Evolutionary conservation across 2,797 vertebrate species (phyloP), one percentile per base, ranked within the genome.

Genomic region (Psittacula echo): DNA sequence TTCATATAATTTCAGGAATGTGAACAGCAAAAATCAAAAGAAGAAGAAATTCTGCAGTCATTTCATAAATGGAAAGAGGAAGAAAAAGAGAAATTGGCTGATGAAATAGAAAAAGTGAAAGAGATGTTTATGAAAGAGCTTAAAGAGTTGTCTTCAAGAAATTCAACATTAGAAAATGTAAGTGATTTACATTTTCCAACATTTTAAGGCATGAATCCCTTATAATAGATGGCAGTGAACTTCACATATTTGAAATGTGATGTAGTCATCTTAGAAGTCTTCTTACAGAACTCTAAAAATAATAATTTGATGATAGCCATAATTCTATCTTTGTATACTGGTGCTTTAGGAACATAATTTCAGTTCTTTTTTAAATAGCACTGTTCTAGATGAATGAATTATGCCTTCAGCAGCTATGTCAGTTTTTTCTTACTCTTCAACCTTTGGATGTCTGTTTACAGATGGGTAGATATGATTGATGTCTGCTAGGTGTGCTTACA

Each of bases 41-140:
- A 99, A 64, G 98, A 98, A 77, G 98, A 99, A 51, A 96, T 99
- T 95, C 95, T 97, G 62, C 98, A 98, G 84, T 98, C 98, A 34
- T 97, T 99, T 97, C 98, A 99, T 27, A 98, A 97, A 11, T 99
- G 99, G 97, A 99, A 99, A 95, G 98, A 98, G 2, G 98, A 99
- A 78, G 99, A 99, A 97, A 98, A 98, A 96, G 98, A 98, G 2
- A 98, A 98, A 71, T 97, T 98, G 94, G 98, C 98, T 73, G 95
- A 97, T 54, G 98, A 99, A 97, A 98, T 99, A 88, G 98, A 98
- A 76, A 99, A 99, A 95, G 98, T 98, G 90, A 98, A 98, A 94
- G 98, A 99, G 4, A 98, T 98, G 97, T 99, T 99, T 79, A 98
- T 98, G 94, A 98, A 98, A 87, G 99, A 99, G 86, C 98, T 99